These are phyloP conservation scores for Liparis tanakae DNA, from an alignment of 2,797 vertebrate genomes.

Conservation along the genomic window DNA sequence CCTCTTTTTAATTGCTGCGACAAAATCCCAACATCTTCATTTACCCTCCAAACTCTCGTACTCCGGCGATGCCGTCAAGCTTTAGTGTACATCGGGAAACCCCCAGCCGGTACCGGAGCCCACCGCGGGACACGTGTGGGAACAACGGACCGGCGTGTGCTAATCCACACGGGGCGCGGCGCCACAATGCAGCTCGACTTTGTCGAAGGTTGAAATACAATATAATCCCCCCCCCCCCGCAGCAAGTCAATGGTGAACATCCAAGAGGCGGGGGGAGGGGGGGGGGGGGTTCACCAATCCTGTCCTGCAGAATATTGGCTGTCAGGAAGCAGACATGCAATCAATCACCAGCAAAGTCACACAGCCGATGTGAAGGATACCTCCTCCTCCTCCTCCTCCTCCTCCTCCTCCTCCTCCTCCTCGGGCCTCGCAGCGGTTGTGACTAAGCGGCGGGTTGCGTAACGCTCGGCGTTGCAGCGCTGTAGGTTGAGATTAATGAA, in stretches of 20 bases:
- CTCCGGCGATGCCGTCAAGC: constrained; percentile 7
- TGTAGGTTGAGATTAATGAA: constrained; percentile 68
- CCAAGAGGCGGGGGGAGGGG: not conserved
- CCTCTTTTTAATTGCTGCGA: constrained; percentile 53
- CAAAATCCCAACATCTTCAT: constrained; percentile 56
- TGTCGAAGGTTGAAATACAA: constrained; percentile 64
- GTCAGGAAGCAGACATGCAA: constrained; percentile 76
- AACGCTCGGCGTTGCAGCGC: constrained; percentile 37
- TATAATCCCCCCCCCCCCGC: constrained; percentile 10
- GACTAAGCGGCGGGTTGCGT: constrained; percentile 60
- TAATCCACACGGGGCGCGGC: constrained; percentile 54
- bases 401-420: too few relatives aligned
- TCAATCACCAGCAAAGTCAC: constrained; percentile 83
- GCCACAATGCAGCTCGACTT: constrained; percentile 58
- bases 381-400: constrained; percentile 40
- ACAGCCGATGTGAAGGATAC: constrained; percentile 75
- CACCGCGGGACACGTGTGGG: constrained; percentile 52
- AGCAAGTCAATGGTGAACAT: constrained; percentile 47
- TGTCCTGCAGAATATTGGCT: constrained; percentile 67
- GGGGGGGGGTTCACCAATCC: constrained; percentile 7
- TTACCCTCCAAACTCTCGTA: constrained; percentile 21
- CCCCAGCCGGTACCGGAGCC: constrained; percentile 22
- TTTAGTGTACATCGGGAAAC: constrained; percentile 44
- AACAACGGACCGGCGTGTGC: constrained; percentile 40
- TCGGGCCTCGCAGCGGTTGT: too few relatives aligned